Evolutionary conservation across 2,888 invertebrate genomes (phyloP).

Genomic region (Conus canariensis): DNA sequence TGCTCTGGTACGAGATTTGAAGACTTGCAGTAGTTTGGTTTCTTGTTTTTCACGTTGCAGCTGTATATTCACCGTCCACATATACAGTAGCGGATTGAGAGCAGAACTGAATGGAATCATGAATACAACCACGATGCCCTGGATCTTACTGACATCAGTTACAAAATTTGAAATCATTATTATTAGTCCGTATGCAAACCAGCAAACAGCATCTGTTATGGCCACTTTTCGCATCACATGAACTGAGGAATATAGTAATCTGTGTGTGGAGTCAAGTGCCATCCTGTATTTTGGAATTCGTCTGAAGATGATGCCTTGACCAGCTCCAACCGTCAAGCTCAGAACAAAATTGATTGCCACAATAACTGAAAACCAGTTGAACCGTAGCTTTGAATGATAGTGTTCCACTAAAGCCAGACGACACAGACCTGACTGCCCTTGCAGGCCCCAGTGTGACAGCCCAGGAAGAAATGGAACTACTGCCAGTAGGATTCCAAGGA

Average conservation of each 20-base stretch:
- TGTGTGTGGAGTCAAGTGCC: not conserved
- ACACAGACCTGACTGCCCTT: not conserved
- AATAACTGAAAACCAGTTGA: not conserved
- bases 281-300: not conserved
- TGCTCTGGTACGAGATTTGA: not conserved
- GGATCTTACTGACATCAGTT: not conserved
- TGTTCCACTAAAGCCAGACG: not conserved
- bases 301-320: not conserved
- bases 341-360: not conserved
- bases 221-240: constrained; percentile 2
- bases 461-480: not conserved
- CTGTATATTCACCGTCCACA: not conserved
- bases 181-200: not conserved
- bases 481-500: not conserved
- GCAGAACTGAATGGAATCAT: not conserved
- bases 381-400: not conserved
- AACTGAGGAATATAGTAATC: not conserved
- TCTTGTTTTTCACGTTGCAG: not conserved
- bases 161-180: not conserved
- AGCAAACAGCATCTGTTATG: not conserved
- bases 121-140: not conserved
- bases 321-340: not conserved
- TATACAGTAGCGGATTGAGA: not conserved
- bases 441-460: not conserved
- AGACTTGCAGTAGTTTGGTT: not conserved